Evolutionary conservation across 2,797 vertebrate species (phyloP).

Genomic region (Ctenochaetus hawaiiensis): DNA sequence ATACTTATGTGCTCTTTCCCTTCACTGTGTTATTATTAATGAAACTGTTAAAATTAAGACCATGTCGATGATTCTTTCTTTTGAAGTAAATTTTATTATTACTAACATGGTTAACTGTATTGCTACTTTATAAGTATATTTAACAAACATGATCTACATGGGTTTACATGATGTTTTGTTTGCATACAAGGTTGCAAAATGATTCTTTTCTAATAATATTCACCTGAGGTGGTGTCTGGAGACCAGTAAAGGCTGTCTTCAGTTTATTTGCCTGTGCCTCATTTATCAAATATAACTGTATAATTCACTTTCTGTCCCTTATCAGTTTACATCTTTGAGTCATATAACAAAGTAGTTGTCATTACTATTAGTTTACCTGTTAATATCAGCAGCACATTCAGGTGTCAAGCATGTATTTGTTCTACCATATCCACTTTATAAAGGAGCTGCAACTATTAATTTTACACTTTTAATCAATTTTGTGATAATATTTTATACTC

Average conservation of each 20-base stretch:
- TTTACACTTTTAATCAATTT: neutral
- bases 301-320: neutral
- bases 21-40: constrained; percentile 16
- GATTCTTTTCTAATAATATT: neutral
- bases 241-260: too few species aligned
- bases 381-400: neutral
- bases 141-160: neutral
- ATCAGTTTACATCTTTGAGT: neutral
- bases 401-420: neutral
- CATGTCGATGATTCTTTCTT: neutral
- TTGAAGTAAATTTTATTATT: neutral
- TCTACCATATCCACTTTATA: neutral
- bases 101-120: neutral
- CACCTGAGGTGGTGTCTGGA: too few species aligned
- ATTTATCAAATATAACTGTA: neutral
- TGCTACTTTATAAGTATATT: neutral
- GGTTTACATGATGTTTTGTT: neutral
- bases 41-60: neutral
- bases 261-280: too few species aligned
- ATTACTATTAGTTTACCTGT: neutral
- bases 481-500: too few species aligned
- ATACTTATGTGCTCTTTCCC: neutral
- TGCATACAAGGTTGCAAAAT: neutral
- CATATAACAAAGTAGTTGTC: neutral
- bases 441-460: neutral